These are phyloP conservation scores for Epinotia bilunana DNA, from an alignment of 2,888 invertebrate species.

Conservation along the genomic window DNA sequence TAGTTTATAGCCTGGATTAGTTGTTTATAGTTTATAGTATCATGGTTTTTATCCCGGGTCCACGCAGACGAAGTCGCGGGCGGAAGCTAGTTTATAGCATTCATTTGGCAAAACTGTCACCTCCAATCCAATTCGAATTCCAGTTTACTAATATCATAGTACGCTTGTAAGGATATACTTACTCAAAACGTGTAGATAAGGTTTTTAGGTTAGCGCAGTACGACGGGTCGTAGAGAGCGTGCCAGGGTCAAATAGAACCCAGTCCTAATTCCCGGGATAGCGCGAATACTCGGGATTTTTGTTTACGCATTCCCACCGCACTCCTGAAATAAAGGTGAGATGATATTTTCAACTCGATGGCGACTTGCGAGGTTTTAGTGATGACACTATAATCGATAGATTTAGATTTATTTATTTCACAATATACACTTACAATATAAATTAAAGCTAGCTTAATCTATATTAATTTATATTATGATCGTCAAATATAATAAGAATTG, in stretches of 20 bases:
- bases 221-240: constrained; percentile 48
- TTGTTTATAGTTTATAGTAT: no score
- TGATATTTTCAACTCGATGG: constrained; percentile 53
- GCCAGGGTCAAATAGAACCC: constrained; percentile 47
- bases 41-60: no score
- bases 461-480: no score
- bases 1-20: no score
- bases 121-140: no score
- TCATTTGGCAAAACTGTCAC: no score
- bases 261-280: constrained; percentile 56
- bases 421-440: no score
- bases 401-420: no score
- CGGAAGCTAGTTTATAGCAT: no score
- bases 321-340: constrained; percentile 62
- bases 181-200: not conserved
- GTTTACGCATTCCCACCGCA: constrained; percentile 64
- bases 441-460: no score
- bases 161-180: not conserved
- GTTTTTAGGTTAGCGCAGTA: not conserved
- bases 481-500: no score
- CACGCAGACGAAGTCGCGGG: no score
- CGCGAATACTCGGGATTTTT: constrained; percentile 62
- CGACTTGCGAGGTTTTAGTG: constrained; percentile 47
- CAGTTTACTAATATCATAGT: constrained; percentile 47
- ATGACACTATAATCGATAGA: constrained; percentile 45